Conservation (phyloP, 2,888 invertebrate genomes). For the Thera britannica region DNA sequence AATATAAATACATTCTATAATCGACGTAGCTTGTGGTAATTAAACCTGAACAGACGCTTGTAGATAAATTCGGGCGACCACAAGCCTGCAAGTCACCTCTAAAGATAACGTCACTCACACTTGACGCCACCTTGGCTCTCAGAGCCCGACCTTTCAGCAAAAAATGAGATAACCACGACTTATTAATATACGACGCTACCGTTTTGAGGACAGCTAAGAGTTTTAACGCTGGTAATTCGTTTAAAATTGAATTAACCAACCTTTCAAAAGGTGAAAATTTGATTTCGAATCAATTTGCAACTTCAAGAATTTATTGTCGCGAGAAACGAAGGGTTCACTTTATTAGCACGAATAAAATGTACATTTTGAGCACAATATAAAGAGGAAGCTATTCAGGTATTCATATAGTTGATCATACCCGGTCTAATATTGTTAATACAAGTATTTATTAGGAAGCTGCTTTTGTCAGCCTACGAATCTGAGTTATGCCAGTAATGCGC, state of each 20-base stretch:
- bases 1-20: conserved; percentile 3
- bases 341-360: not conserved
- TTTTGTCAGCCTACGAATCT: conserved; percentile 19
- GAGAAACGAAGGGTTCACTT: not conserved
- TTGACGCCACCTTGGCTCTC: conserved; percentile 59
- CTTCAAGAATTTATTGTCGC: not conserved
- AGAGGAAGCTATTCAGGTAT: too few species aligned
- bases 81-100: conserved; percentile 56
- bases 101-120: conserved; percentile 76
- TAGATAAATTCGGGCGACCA: conserved; percentile 62
- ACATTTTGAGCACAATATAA: not conserved
- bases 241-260: conserved; percentile 10
- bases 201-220: conserved; percentile 24
- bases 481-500: conserved; percentile 26
- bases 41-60: conserved; percentile 68
- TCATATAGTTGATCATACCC: not conserved
- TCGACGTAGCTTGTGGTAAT: conserved; percentile 55
- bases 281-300: not conserved
- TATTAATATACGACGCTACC: conserved; percentile 48
- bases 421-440: not conserved
- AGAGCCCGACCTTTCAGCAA: conserved; percentile 45
- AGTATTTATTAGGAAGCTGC: conserved; percentile 8
- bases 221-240: conserved; percentile 28
- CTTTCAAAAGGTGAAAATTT: not conserved
- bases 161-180: conserved; percentile 59